Evolutionary conservation across 2,888 invertebrate species (phyloP).

Genomic region (Taphrorychus bicolor): DNA sequence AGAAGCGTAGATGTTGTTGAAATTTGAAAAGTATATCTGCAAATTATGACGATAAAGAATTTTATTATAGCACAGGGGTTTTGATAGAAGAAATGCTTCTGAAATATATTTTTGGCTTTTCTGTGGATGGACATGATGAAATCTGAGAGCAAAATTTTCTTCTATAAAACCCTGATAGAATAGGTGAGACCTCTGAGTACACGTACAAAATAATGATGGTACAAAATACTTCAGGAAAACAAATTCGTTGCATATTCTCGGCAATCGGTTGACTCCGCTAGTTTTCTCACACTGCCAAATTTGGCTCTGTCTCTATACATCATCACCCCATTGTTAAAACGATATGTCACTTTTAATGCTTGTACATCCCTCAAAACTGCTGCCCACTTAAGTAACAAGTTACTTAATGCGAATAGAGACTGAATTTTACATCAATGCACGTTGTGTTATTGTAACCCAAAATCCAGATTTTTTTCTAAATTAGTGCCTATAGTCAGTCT

Average conservation of each 20-base stretch:
- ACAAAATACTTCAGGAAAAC: slow-evolving; percentile 58
- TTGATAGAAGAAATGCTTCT: slow-evolving; percentile 8
- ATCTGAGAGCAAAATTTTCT: slow-evolving; percentile 16
- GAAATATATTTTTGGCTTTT: no score
- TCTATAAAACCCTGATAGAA: slow-evolving; percentile 21
- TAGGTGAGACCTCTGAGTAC: slow-evolving; percentile 37
- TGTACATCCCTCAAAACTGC: slow-evolving; percentile 35
- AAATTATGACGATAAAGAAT: slow-evolving; percentile 15
- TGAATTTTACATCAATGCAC: slow-evolving; percentile 21
- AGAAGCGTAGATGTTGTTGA: slow-evolving; percentile 48
- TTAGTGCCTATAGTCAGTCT: background rate
- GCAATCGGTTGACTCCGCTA: slow-evolving; percentile 54
- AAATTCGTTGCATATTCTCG: slow-evolving; percentile 43
- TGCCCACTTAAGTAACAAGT: slow-evolving; percentile 37
- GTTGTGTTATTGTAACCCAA: background rate
- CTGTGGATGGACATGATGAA: no score
- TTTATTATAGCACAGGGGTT: background rate
- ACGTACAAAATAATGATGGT: slow-evolving; percentile 58
- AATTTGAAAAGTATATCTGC: slow-evolving; percentile 46
- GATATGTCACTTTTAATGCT: slow-evolving; percentile 38
- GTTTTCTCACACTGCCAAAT: slow-evolving; percentile 56
- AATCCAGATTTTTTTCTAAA: background rate
- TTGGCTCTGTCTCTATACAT: slow-evolving; percentile 58
- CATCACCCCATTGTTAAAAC: slow-evolving; percentile 44
- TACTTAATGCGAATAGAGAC: slow-evolving; percentile 41